phyloP scores from a whole-genome alignment of 2,113 vertebrate genomes.

The Chauna torquata region DNA sequence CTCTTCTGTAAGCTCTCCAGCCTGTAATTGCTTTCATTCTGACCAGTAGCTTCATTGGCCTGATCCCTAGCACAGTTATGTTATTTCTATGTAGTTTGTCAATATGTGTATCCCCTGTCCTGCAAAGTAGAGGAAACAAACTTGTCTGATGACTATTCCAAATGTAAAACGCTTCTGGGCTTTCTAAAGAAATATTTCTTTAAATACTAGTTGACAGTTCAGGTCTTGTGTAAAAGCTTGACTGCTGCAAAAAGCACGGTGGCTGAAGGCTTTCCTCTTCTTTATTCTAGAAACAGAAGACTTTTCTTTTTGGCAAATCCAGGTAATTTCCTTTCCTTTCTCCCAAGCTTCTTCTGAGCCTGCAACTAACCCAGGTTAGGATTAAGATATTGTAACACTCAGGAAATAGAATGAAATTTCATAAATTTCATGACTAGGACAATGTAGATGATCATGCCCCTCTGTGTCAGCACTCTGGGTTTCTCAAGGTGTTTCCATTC shows the following conservation, averaged over 20 bases:
- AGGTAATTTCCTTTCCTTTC: conserved; percentile 60
- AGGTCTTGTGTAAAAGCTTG: conserved; percentile 4
- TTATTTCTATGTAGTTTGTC: not conserved
- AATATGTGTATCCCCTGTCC: not conserved
- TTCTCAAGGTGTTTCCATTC: not conserved
- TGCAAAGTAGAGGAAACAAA: not conserved
- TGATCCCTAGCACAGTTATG: not conserved
- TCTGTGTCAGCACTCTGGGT: not conserved
- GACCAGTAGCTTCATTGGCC: not conserved
- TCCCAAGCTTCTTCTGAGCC: not conserved
- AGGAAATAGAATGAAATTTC: not conserved
- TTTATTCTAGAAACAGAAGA: conserved; percentile 64
- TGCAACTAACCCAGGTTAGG: not conserved
- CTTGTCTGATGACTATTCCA: conserved; percentile 46
- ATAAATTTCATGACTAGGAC: not conserved
- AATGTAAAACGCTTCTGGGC: conserved; percentile 4
- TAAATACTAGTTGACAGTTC: not conserved
- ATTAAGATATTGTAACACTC: not conserved
- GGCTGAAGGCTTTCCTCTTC: conserved; percentile 38
- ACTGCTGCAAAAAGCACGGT: not conserved
- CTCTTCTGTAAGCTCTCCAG: not conserved
- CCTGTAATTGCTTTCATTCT: not conserved
- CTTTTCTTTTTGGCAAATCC: conserved; percentile 19
- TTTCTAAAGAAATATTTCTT: conserved; percentile 37
- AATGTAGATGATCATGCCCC: not conserved